These are phyloP conservation scores for Spatula versicolor DNA, from an alignment of 2,797 vertebrate species.

Conservation along the genomic window DNA sequence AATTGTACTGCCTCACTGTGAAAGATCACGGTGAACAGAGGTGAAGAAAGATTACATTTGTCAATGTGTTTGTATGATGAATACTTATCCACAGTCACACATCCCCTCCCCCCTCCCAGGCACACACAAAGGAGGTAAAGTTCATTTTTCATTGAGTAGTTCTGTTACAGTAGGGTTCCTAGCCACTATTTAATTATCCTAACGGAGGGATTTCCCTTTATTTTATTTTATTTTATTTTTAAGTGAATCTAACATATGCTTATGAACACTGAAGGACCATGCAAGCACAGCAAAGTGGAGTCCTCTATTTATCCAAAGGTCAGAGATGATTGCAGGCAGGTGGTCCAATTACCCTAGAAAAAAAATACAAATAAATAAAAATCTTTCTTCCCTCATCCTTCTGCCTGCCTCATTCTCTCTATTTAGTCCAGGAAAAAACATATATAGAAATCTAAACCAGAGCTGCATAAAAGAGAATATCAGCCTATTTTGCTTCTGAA, in stretches of 20 bases:
- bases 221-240: background rate
- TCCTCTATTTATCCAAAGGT: constrained; percentile 40
- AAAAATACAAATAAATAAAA: background rate
- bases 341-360: background rate
- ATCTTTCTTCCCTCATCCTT: background rate
- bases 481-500: constrained; percentile 16
- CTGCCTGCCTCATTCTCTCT: background rate
- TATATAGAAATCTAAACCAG: constrained; percentile 23
- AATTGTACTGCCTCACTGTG: background rate
- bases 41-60: constrained; percentile 20
- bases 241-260: constrained; percentile 34
- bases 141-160: constrained; percentile 28
- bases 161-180: constrained; percentile 24
- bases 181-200: constrained; percentile 47
- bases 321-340: constrained; percentile 23
- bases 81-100: background rate
- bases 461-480: background rate
- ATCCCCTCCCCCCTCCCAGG: background rate
- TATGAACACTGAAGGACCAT: background rate
- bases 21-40: constrained; percentile 24
- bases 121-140: background rate
- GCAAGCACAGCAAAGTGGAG: background rate
- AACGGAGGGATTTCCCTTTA: constrained; percentile 37
- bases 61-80: background rate
- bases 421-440: background rate